Base-by-base conservation (phyloP, 2,113 vertebrate genomes). In the Sterna hirundo region DNA sequence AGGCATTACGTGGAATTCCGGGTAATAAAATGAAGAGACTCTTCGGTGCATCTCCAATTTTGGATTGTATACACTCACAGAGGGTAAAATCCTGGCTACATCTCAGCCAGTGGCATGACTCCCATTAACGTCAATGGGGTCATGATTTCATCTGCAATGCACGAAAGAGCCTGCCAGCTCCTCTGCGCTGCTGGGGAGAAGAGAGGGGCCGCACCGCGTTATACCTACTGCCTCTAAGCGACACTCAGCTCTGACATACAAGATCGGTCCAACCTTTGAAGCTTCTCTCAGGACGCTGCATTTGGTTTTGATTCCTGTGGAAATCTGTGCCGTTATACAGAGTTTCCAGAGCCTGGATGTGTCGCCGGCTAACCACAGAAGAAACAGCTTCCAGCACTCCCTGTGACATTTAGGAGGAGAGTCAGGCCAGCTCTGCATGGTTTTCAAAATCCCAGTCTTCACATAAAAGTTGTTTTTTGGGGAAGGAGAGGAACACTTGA, bases 381-480 rank as follows among this genome's bases (percentile, higher is more conserved):
- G 84, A 26, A 86, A 71, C 2, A 1, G 65, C 72, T 92, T 96
- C 83, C 92, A 94, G 76, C 52, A 68, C 83, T 92, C 76, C 83
- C 69, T 94, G 83, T 90, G 96, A 95, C 96, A 95, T 97, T 95
- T 92, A 81, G 76, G 42, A 92, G 58, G 46, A 84, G 69, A 96
- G 15, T 75, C 70, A 84, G 44, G 92, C 92, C 96, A 96, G 74
- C 69, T 68, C 88, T 29, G 26, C 52, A 65, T 84, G 86, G 64
- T 82, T 96, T 96, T 79, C 68, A 92, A 92, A 96, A 93, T 92
- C 94, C 69, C 94, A 96, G 34, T 88, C 69, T 79, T 83, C 95
- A 92, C 61, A 96, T 93, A 92, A 94, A 96, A 95, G 76, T 79
- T 94, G 92, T 81, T 95, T 96, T 83, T 83, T 13, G 68, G 72